Evolutionary conservation across 2,797 vertebrate genomes (phyloP).

Genomic region (Pipistrellus pygmaeus): DNA sequence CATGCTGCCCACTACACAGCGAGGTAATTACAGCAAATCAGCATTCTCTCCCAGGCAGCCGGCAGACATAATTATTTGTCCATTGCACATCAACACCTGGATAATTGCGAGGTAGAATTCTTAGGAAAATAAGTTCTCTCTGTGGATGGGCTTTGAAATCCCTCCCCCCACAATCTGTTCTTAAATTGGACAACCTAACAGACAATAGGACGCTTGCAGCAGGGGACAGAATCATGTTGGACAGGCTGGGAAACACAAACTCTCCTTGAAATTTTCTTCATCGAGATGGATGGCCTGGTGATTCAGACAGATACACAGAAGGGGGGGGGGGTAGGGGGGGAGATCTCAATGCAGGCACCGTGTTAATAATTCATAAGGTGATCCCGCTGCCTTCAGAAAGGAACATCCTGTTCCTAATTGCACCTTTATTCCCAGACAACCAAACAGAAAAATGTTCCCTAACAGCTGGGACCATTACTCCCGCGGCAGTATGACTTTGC

Average conservation of each 20-base stretch:
- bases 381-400: slow-evolving; percentile 27
- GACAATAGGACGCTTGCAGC: slow-evolving; percentile 7
- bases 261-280: slow-evolving; percentile 53
- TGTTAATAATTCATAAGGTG: slow-evolving; percentile 66
- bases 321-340: background rate
- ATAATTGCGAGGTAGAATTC: slow-evolving; percentile 62
- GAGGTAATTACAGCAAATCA: slow-evolving; percentile 73
- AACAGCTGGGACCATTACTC: slow-evolving; percentile 27
- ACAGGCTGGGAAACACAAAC: background rate
- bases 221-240: background rate
- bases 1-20: slow-evolving; percentile 44
- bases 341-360: background rate
- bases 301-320: background rate
- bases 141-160: slow-evolving; percentile 22
- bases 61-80: slow-evolving; percentile 62
- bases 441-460: background rate
- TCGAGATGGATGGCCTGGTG: slow-evolving; percentile 52
- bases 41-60: slow-evolving; percentile 36
- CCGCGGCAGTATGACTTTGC: background rate
- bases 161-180: slow-evolving; percentile 37
- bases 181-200: slow-evolving; percentile 2
- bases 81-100: slow-evolving; percentile 74
- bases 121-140: slow-evolving; percentile 64
- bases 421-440: slow-evolving; percentile 56
- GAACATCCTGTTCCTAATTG: slow-evolving; percentile 54